Conservation (phyloP, 2,113 vertebrate genomes). For the Thamnophis sirtalis region DNA sequence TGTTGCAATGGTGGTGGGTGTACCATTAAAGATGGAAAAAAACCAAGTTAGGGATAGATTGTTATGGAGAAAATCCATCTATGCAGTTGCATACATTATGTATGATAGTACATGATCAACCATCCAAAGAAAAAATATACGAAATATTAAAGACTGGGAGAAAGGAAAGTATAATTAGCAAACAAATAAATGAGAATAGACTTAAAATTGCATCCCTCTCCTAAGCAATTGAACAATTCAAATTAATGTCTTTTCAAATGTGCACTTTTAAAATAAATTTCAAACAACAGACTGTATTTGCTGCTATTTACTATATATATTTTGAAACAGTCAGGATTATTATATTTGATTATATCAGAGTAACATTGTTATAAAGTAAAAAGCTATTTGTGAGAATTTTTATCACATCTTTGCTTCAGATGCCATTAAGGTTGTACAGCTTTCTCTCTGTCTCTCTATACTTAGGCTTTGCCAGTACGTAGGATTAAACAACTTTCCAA, state of each 20-base stretch:
- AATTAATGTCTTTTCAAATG: not conserved
- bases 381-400: slow-evolving; percentile 33
- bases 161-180: not conserved
- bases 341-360: not conserved
- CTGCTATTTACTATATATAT: not conserved
- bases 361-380: slow-evolving; percentile 11
- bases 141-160: not conserved
- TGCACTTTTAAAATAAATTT: not conserved
- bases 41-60: not conserved
- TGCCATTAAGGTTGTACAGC: slow-evolving; percentile 44
- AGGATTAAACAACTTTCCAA: slow-evolving; percentile 72
- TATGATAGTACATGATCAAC: not conserved
- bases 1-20: not conserved
- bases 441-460: slow-evolving; percentile 45
- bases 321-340: not conserved
- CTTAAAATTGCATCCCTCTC: not conserved
- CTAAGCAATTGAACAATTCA: slow-evolving; percentile 7
- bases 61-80: not conserved
- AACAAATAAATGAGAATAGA: not conserved
- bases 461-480: slow-evolving; percentile 53
- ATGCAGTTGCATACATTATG: not conserved
- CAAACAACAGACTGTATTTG: slow-evolving; percentile 12
- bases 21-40: not conserved
- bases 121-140: not conserved
- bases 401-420: slow-evolving; percentile 51